phyloP scores from a whole-genome alignment of 2,797 vertebrate genomes.

The Parauchenoglanis punctatus region DNA sequence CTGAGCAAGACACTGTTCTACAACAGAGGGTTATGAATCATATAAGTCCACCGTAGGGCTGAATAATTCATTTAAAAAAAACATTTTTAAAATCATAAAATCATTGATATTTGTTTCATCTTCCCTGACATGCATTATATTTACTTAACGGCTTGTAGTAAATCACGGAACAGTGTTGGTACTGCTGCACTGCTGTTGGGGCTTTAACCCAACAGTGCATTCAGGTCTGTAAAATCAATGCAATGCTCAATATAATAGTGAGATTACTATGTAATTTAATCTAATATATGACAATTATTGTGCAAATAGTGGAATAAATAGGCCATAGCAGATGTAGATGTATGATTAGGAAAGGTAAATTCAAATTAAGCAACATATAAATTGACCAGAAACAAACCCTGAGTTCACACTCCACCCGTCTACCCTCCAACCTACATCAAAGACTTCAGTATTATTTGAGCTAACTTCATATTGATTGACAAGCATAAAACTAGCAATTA shows the following conservation, averaged over 20 bases:
- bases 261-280: not conserved
- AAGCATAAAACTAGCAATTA: too few species aligned
- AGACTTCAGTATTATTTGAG: too few species aligned
- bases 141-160: not conserved
- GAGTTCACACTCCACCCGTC: too few species aligned
- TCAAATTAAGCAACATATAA: not conserved
- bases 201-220: not conserved
- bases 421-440: too few species aligned
- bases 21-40: conserved; percentile 33
- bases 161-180: not conserved
- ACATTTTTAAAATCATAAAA: conserved; percentile 10
- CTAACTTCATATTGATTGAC: too few species aligned
- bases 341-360: not conserved
- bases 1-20: conserved; percentile 7
- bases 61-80: conserved; percentile 7
- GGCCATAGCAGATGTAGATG: not conserved
- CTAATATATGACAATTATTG: not conserved
- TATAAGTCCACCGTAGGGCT: not conserved
- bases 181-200: not conserved
- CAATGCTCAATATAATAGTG: conserved; percentile 4
- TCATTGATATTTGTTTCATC: not conserved
- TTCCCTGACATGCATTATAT: not conserved
- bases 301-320: not conserved
- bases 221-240: not conserved
- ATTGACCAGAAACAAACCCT: too few species aligned